Percentiles rank a stretch among this genome's conserved stretches.
These are phyloP conservation scores for Crocallis elinguaria DNA, from an alignment of 2,888 invertebrate genomes.

Conservation along the genomic window DNA sequence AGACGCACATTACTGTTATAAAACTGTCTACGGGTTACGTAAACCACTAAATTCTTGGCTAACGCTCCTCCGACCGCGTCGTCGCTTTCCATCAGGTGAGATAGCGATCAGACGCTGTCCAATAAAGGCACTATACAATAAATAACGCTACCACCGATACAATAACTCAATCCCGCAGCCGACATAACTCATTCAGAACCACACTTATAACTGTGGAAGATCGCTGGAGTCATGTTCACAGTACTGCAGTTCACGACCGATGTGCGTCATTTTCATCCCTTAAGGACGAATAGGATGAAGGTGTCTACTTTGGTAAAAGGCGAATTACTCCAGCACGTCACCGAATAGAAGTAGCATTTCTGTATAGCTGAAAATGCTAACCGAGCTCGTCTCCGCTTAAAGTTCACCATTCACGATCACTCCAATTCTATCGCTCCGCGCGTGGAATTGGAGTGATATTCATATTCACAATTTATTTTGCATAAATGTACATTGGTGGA, in stretches of 20 bases:
- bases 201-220: slow-evolving; percentile 27
- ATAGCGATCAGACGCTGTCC: slow-evolving; percentile 8
- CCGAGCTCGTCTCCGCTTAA: too few relatives aligned
- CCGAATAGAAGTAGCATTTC: too few relatives aligned
- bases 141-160: slow-evolving; percentile 18
- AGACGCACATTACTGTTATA: background rate
- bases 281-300: too few relatives aligned
- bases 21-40: background rate
- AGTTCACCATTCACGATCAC: too few relatives aligned
- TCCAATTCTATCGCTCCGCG: too few relatives aligned
- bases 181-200: slow-evolving; percentile 34
- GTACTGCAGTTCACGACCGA: background rate
- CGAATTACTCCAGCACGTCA: too few relatives aligned
- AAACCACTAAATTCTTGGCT: background rate
- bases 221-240: background rate
- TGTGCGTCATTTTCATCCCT: too few relatives aligned
- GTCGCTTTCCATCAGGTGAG: slow-evolving; percentile 12
- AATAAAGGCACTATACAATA: slow-evolving; percentile 19
- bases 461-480: too few relatives aligned
- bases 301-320: too few relatives aligned
- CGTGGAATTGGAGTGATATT: too few relatives aligned
- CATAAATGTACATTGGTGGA: too few relatives aligned
- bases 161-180: slow-evolving; percentile 29
- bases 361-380: too few relatives aligned
- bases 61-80: background rate